Percentiles rank a stretch among this genome's conserved stretches.
Evolutionary conservation across 2,888 invertebrate genomes (phyloP).

Genomic region (Drosophila niveifrons): DNA sequence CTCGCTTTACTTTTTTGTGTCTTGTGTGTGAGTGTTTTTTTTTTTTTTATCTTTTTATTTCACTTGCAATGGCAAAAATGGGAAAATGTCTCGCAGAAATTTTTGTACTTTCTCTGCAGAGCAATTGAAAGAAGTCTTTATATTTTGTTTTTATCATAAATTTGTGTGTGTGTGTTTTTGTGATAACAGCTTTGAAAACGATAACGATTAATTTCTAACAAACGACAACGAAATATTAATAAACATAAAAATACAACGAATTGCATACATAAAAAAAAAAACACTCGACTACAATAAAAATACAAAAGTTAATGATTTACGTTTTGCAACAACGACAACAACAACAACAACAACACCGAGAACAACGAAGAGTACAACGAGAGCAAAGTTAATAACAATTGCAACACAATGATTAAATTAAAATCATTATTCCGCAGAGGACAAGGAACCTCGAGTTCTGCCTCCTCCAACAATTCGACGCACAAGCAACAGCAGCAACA

Average conservation of each 20-base stretch:
- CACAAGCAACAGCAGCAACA: slow-evolving; percentile 68
- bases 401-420: slow-evolving; percentile 92
- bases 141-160: slow-evolving; percentile 29
- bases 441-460: slow-evolving; percentile 87
- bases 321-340: slow-evolving; percentile 56
- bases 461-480: slow-evolving; percentile 76
- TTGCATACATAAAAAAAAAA: not conserved
- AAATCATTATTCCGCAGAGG: slow-evolving; percentile 97
- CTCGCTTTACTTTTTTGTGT: slow-evolving; percentile 11
- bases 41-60: slow-evolving; percentile 5
- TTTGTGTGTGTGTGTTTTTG: slow-evolving; percentile 2
- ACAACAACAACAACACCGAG: slow-evolving; percentile 20
- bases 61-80: slow-evolving; percentile 45
- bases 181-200: slow-evolving; percentile 30
- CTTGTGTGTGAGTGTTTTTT: too few species aligned
- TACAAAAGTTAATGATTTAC: slow-evolving; percentile 67
- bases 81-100: slow-evolving; percentile 44
- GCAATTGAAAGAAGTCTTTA: slow-evolving; percentile 7
- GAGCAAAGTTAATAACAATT: slow-evolving; percentile 25
- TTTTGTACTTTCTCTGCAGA: slow-evolving; percentile 51
- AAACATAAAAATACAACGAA: not conserved
- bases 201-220: slow-evolving; percentile 49
- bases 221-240: slow-evolving; percentile 41
- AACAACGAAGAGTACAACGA: slow-evolving; percentile 70
- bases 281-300: not conserved